Evolutionary conservation across 2,797 vertebrate genomes (phyloP).

Genomic region (Podargus strigoides): DNA sequence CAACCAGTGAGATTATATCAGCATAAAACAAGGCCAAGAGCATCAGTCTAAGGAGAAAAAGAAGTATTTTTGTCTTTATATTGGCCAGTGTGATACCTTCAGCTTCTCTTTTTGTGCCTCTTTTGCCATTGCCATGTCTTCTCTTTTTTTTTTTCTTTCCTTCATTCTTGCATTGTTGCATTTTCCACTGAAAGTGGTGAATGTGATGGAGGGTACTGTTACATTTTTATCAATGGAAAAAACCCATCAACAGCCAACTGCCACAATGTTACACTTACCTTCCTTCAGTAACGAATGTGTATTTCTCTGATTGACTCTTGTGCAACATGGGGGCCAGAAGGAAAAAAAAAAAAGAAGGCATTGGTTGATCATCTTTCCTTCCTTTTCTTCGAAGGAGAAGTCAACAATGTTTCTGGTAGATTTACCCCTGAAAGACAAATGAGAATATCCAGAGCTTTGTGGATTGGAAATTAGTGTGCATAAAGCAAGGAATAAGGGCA

Average conservation of each 20-base stretch:
- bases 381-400: not conserved
- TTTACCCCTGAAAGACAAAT: constrained; percentile 36
- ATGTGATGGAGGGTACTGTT: not conserved
- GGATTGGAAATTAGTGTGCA: constrained; percentile 19
- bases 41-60: not conserved
- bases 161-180: not conserved
- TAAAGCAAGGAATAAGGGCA: constrained; percentile 35
- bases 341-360: not conserved
- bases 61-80: not conserved
- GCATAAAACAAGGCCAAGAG: not conserved
- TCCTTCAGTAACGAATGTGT: not conserved
- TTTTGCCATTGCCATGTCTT: not conserved
- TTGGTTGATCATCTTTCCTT: not conserved
- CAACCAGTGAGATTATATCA: not conserved
- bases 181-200: not conserved
- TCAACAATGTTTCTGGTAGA: not conserved
- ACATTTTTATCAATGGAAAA: not conserved
- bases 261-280: not conserved
- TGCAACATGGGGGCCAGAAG: not conserved
- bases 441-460: not conserved
- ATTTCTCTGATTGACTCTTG: not conserved
- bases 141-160: not conserved
- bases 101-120: not conserved
- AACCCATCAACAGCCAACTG: not conserved
- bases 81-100: not conserved